Percentiles rank a stretch among this genome's conserved stretches.
These are phyloP conservation scores for Geotrupes spiniger DNA, from an alignment of 2,888 invertebrate species.

Conservation along the genomic window DNA sequence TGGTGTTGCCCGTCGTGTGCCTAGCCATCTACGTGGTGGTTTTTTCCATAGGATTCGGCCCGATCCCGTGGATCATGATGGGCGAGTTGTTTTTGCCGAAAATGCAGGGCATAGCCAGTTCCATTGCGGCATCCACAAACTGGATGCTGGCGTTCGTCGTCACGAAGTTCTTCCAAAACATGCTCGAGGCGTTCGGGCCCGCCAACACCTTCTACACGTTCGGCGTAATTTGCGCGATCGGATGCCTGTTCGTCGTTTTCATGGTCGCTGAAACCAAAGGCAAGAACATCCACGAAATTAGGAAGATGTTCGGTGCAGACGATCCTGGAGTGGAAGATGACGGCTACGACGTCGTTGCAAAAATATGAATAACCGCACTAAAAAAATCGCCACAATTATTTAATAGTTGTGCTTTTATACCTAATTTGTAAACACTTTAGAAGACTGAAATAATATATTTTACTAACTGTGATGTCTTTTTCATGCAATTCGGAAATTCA, in stretches of 20 bases:
- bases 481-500: no score
- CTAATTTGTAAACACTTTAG: no score
- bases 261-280: constrained; percentile 70
- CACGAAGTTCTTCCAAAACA: constrained; percentile 61
- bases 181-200: constrained; percentile 55
- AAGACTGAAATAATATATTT: no score
- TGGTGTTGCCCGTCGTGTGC: constrained; percentile 33
- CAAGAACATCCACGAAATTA: constrained; percentile 55
- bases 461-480: no score
- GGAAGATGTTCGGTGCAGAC: neutral
- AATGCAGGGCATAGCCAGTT: constrained; percentile 61
- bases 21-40: constrained; percentile 38
- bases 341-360: neutral
- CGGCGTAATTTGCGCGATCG: constrained; percentile 57
- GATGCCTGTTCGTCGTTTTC: constrained; percentile 61
- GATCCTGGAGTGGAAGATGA: neutral
- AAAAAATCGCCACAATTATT: no score
- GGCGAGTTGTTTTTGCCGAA: constrained; percentile 66
- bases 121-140: constrained; percentile 65
- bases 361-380: no score
- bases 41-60: constrained; percentile 67
- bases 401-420: no score
- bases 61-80: constrained; percentile 70
- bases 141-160: constrained; percentile 68
- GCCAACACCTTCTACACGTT: constrained; percentile 68